Percentiles rank a stretch among this genome's conserved stretches.
Evolutionary conservation across 2,888 invertebrate genomes (phyloP).

Genomic region (Drosophila atroscutellata): DNA sequence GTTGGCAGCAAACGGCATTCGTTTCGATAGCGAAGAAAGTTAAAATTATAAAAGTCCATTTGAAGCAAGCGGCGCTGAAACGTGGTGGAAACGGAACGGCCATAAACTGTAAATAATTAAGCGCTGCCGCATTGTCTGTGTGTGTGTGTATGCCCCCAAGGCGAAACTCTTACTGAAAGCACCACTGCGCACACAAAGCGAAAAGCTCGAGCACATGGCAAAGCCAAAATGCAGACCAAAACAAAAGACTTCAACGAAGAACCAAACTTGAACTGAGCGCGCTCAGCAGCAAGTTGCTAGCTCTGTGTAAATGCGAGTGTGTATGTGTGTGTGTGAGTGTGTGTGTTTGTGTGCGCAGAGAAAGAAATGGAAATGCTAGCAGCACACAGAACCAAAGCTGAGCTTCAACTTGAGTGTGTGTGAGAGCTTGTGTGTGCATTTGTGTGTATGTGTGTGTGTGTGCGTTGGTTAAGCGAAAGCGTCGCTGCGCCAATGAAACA

Average conservation of each 20-base stretch:
- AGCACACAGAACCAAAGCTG: constrained; percentile 58
- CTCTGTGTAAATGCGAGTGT: constrained; percentile 2
- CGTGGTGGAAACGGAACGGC: constrained; percentile 67
- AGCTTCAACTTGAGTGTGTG: constrained; percentile 39
- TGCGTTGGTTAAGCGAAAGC: constrained; percentile 68
- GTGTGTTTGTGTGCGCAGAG: constrained; percentile 35
- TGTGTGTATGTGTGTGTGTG: constrained; percentile 27
- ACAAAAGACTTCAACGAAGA: constrained; percentile 79
- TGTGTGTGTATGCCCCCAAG: constrained; percentile 54
- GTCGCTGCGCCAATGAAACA: constrained; percentile 64
- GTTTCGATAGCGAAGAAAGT: constrained; percentile 73
- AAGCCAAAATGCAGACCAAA: constrained; percentile 70
- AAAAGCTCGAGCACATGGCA: constrained; percentile 68
- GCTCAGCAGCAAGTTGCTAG: constrained; percentile 25
- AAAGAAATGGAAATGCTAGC: constrained; percentile 66
- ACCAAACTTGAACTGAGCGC: constrained; percentile 65
- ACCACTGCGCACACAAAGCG: constrained; percentile 22
- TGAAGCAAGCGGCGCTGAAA: constrained; percentile 46
- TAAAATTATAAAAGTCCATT: constrained; percentile 74
- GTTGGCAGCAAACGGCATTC: constrained; percentile 50
- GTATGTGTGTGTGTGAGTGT: constrained; percentile 3
- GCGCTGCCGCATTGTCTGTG: constrained; percentile 18
- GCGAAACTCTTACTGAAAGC: constrained; percentile 68
- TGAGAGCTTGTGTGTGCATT: constrained; percentile 4
- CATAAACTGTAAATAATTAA: constrained; percentile 73